Evolutionary conservation across 1,140 invertebrate species (phyloP).

Genomic region (Anastatus disparis): DNA sequence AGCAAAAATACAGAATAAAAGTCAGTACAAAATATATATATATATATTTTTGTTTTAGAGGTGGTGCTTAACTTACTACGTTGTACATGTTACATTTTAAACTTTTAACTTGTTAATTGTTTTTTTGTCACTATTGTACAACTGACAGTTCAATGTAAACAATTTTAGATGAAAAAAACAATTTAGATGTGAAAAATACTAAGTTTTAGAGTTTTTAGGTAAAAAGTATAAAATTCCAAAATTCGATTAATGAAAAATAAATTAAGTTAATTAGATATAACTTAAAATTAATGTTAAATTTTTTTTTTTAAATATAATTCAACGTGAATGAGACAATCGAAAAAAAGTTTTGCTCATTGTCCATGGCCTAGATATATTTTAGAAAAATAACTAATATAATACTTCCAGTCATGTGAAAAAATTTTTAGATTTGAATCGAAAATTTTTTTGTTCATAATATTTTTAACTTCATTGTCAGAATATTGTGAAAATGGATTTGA

Average conservation of each 20-base stretch:
- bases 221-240: too few species aligned
- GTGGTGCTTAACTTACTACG: conserved; percentile 25
- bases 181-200: too few species aligned
- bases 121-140: conserved; percentile 3
- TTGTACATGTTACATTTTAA: conserved; percentile 25
- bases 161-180: not conserved
- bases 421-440: conserved; percentile 48
- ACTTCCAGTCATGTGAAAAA: conserved; percentile 51
- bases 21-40: conserved; percentile 63
- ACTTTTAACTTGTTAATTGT: conserved; percentile 35
- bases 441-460: conserved; percentile 54
- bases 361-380: conserved; percentile 50
- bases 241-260: too few species aligned
- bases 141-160: conserved; percentile 17
- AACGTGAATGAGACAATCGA: too few species aligned
- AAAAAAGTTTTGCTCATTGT: conserved; percentile 45
- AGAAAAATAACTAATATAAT: conserved; percentile 53
- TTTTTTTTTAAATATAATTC: too few species aligned
- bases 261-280: too few species aligned
- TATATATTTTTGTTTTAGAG: conserved; percentile 47
- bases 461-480: conserved; percentile 47
- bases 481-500: conserved; percentile 37
- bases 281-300: too few species aligned
- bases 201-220: too few species aligned
- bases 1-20: conserved; percentile 43